Evolutionary conservation across 2,113 vertebrate species (phyloP).

Genomic region (Emydocephalus ijimae): DNA sequence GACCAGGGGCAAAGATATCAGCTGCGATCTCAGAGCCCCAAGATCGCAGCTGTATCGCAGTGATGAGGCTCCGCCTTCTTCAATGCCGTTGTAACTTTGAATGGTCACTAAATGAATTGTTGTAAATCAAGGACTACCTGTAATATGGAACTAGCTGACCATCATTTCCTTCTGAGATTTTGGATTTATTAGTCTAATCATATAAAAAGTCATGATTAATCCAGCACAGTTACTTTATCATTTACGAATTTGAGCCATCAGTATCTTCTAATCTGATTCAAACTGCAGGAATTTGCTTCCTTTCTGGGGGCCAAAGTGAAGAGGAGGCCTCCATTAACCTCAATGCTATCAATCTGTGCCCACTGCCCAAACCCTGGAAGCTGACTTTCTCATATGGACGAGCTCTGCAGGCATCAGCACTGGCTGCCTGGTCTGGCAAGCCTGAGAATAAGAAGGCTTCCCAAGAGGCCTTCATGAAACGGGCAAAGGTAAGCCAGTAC

Average conservation of each 20-base stretch:
- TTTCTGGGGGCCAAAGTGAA: slow-evolving; percentile 96
- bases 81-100: too few species aligned
- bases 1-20: too few species aligned
- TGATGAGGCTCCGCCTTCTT: too few species aligned
- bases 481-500: slow-evolving; percentile 79
- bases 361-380: slow-evolving; percentile 88
- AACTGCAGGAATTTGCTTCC: slow-evolving; percentile 89
- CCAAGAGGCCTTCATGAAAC: slow-evolving; percentile 83
- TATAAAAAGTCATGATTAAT: not conserved
- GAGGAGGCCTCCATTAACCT: slow-evolving; percentile 94
- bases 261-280: not conserved
- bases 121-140: too few species aligned
- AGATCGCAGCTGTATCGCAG: too few species aligned
- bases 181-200: not conserved
- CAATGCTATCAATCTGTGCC: slow-evolving; percentile 90
- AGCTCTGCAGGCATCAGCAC: slow-evolving; percentile 91
- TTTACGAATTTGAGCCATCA: not conserved
- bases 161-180: not conserved
- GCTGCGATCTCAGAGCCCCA: too few species aligned
- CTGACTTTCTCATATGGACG: slow-evolving; percentile 93
- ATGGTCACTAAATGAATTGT: too few species aligned
- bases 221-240: not conserved
- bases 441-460: slow-evolving; percentile 82
- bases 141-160: not conserved
- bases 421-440: slow-evolving; percentile 88